Percentiles rank a stretch among this genome's conserved stretches.
Conservation (phyloP, 2,113 vertebrate genomes). For the Rhagologus leucostigma region DNA sequence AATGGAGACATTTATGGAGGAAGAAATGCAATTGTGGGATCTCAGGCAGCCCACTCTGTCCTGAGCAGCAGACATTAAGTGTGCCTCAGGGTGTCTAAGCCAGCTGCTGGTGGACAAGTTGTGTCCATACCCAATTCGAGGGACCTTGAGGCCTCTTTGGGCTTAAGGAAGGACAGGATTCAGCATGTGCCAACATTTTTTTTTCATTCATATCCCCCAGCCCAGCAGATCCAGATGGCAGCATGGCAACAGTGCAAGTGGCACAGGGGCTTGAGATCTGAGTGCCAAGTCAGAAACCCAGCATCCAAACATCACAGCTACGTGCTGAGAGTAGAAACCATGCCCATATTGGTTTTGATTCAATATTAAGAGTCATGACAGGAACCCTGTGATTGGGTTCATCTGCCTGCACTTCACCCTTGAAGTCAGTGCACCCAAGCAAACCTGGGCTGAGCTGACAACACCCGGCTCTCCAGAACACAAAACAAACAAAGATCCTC, state of each 20-base stretch:
- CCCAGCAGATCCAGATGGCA: background rate
- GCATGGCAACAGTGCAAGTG: background rate
- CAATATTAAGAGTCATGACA: accelerated
- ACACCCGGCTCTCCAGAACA: background rate
- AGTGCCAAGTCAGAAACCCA: background rate
- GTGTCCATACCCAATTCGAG: background rate
- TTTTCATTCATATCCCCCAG: background rate
- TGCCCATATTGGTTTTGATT: background rate
- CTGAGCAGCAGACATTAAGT: background rate
- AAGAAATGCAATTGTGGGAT: background rate
- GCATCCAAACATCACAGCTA: background rate
- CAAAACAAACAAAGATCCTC: background rate
- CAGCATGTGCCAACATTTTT: background rate
- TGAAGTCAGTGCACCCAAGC: background rate
- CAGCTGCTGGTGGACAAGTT: background rate
- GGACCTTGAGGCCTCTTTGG: background rate
- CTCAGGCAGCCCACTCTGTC: background rate
- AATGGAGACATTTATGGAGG: background rate
- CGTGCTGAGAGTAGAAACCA: accelerated
- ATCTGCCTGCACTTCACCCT: background rate
- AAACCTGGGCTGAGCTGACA: background rate
- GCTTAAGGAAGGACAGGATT: background rate
- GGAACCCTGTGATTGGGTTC: background rate
- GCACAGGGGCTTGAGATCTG: background rate
- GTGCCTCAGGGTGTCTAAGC: too few relatives aligned